These are phyloP conservation scores for Sclerurus mexicanus DNA, from an alignment of 2,113 vertebrate species.

Conservation along the genomic window DNA sequence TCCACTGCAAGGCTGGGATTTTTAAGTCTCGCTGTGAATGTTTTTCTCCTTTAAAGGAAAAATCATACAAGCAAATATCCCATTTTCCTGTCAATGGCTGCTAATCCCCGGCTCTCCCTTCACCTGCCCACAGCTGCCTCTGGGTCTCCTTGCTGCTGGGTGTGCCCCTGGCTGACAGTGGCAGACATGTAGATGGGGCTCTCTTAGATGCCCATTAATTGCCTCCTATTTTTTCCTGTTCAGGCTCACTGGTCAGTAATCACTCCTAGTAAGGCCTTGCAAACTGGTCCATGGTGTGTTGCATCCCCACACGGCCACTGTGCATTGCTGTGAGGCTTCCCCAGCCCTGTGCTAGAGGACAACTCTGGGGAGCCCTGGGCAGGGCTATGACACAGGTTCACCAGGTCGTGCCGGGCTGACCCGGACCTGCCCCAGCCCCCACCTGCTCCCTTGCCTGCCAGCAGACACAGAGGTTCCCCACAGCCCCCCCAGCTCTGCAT, in stretches of 20 bases:
- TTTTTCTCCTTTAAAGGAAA: slow-evolving; percentile 47
- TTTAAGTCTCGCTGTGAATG: not conserved
- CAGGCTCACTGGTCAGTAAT: not conserved
- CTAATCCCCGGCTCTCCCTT: not conserved
- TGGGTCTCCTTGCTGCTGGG: not conserved
- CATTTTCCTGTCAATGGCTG: not conserved
- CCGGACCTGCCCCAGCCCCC: not conserved
- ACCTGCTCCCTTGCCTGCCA: fast-evolving
- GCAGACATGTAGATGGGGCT: not conserved
- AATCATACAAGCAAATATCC: slow-evolving; percentile 16
- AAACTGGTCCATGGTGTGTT: fast-evolving
- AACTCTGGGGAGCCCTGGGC: not conserved
- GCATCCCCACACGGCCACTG: fast-evolving
- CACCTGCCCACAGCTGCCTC: not conserved
- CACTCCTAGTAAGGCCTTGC: not conserved
- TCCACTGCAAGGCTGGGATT: slow-evolving; percentile 5
- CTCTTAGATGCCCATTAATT: not conserved
- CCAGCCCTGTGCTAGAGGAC: not conserved
- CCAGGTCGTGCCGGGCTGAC: fast-evolving
- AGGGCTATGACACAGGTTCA: not conserved
- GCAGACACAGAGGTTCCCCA: fast-evolving
- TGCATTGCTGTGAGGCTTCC: fast-evolving
- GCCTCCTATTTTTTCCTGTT: not conserved
- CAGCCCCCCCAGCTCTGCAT: fast-evolving
- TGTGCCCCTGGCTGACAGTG: not conserved